Conservation (phyloP, 1,140 invertebrate genomes). For the Alviniconcha marisindica region DNA sequence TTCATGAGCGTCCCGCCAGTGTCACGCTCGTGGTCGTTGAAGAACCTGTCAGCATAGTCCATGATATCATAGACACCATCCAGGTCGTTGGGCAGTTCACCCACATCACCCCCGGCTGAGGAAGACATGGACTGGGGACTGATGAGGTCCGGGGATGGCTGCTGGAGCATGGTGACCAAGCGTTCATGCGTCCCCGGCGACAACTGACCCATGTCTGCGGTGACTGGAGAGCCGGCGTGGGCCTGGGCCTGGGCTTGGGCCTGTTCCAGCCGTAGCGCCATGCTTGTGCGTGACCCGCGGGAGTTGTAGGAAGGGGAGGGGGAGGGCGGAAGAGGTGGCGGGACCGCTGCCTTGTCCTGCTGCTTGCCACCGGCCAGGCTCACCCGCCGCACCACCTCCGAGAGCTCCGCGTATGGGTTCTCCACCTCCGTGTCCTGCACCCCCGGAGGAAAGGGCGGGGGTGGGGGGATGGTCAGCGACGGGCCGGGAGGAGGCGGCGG, state of each 20-base stretch:
- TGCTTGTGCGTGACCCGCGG: slow-evolving; percentile 41
- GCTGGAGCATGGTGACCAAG: slow-evolving; percentile 40
- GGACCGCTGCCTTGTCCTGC: slow-evolving; percentile 28
- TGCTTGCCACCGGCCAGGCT: slow-evolving; percentile 26
- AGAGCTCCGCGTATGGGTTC: slow-evolving; percentile 49
- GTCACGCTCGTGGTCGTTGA: slow-evolving; percentile 91
- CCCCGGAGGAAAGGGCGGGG: slow-evolving; percentile 42
- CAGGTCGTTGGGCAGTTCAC: slow-evolving; percentile 40
- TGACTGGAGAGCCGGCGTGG: background rate
- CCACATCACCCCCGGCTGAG: slow-evolving; percentile 39
- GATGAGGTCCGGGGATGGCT: slow-evolving; percentile 22
- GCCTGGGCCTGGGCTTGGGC: background rate
- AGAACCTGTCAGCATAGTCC: slow-evolving; percentile 95
- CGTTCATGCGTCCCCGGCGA: slow-evolving; percentile 47
- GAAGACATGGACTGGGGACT: slow-evolving; percentile 33
- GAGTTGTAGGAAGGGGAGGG: slow-evolving; percentile 43
- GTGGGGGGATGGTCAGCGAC: slow-evolving; percentile 29
- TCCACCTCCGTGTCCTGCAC: slow-evolving; percentile 40
- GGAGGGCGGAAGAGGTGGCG: slow-evolving; percentile 40
- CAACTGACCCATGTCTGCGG: slow-evolving; percentile 45
- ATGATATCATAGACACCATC: slow-evolving; percentile 86
- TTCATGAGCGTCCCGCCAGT: slow-evolving; percentile 90
- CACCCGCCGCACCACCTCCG: slow-evolving; percentile 36
- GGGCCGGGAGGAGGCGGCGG: slow-evolving; percentile 44
- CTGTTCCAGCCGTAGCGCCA: slow-evolving; percentile 41